A percentile compares a stretch with the other conserved stretches of the same genome.
phyloP scores from a whole-genome alignment of 2,113 vertebrate species.

The Grammomys surdaster region DNA sequence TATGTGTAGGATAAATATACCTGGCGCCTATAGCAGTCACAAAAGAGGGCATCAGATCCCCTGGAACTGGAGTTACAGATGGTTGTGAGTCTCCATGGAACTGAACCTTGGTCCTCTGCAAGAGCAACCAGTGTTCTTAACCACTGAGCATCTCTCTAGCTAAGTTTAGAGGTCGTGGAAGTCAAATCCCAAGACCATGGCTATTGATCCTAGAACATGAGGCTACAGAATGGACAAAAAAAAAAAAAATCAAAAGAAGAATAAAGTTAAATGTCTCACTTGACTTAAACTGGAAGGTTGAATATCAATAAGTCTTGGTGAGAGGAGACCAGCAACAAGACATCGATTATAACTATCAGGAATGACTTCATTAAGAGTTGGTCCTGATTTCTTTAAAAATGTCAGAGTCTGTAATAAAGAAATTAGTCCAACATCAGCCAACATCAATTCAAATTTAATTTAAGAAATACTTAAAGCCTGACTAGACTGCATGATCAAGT shows the following conservation, averaged over 20 bases:
- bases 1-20: not conserved
- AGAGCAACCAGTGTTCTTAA: not conserved
- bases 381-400: conserved; percentile 94
- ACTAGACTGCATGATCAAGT: not conserved
- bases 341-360: conserved; percentile 93
- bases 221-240: not conserved
- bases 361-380: conserved; percentile 92
- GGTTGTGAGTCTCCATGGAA: not conserved
- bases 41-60: not conserved
- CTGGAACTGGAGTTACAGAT: not conserved
- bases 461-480: conserved; percentile 7
- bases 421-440: conserved; percentile 35
- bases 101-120: not conserved
- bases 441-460: conserved; percentile 46
- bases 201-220: not conserved
- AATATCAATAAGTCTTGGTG: conserved; percentile 91
- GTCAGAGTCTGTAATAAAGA: conserved; percentile 92
- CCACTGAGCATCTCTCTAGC: not conserved
- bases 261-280: conserved; percentile 84
- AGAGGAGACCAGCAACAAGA: conserved; percentile 95
- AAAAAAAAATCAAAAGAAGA: not conserved
- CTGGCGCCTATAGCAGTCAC: not conserved
- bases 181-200: not conserved
- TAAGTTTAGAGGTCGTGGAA: not conserved
- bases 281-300: conserved; percentile 93